Evolutionary conservation across 2,797 vertebrate genomes (phyloP).

Genomic region (Pelobates cultripes): DNA sequence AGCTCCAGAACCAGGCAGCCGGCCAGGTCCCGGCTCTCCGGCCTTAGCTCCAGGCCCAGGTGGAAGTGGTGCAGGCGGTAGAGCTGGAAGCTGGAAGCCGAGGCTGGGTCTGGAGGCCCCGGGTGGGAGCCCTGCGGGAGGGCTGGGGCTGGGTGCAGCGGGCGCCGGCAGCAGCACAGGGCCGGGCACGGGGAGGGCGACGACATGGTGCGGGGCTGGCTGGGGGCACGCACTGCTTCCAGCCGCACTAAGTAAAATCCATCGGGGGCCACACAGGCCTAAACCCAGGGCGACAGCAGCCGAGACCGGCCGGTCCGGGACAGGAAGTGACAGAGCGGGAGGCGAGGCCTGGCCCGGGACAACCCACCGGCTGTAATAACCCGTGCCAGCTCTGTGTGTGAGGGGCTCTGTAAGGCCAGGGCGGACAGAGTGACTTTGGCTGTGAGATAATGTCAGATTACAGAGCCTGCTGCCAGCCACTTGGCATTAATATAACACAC

Average conservation of each 20-base stretch:
- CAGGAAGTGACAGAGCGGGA: constrained; percentile 49
- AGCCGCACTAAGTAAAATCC: constrained; percentile 38
- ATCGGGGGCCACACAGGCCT: constrained; percentile 36
- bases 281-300: constrained; percentile 17
- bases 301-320: constrained; percentile 49
- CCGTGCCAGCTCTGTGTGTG: too few relatives aligned
- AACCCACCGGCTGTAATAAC: constrained; percentile 8
- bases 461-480: too few relatives aligned
- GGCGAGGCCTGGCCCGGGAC: constrained; percentile 38
- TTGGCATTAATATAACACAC: too few relatives aligned
- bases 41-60: constrained; percentile 88
- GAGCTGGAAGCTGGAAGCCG: constrained; percentile 85
- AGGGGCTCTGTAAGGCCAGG: too few relatives aligned
- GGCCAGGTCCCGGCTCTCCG: constrained; percentile 83
- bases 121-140: constrained; percentile 34
- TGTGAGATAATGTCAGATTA: too few relatives aligned
- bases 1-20: constrained; percentile 90
- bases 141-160: constrained; percentile 48
- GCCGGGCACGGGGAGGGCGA: background rate
- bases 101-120: constrained; percentile 80
- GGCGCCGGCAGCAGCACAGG: constrained; percentile 38
- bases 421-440: too few relatives aligned
- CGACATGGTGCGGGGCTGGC: background rate
- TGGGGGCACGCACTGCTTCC: background rate
- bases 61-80: constrained; percentile 88